phyloP scores from a whole-genome alignment of 2,797 vertebrate genomes.

The Lophius americanus region DNA sequence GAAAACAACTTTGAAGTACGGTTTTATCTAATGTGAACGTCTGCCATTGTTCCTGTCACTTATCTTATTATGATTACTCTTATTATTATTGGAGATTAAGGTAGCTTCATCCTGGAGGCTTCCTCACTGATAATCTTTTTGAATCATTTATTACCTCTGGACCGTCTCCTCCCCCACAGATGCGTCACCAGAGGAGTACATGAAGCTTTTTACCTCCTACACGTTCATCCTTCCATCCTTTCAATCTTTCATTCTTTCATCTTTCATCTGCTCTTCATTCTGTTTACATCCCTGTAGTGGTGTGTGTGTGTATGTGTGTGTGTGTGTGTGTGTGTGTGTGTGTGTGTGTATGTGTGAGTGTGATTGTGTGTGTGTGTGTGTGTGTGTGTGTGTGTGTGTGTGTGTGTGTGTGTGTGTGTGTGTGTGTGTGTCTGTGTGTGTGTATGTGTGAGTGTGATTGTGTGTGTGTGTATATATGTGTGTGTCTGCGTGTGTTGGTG shows the following conservation, averaged over 20 bases:
- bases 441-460: too few species aligned
- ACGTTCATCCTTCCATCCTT: background rate
- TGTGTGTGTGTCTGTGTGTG: too few species aligned
- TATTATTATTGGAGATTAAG: background rate
- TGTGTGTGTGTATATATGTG: too few species aligned
- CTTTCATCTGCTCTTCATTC: constrained; percentile 33
- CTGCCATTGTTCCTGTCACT: too few species aligned
- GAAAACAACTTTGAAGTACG: background rate
- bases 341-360: too few species aligned
- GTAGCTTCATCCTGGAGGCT: background rate
- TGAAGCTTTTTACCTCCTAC: background rate
- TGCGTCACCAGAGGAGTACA: background rate
- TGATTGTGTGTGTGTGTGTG: too few species aligned
- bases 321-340: too few species aligned
- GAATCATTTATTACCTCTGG: background rate
- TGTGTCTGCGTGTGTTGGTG: too few species aligned
- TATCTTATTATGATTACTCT: too few species aligned
- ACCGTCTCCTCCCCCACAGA: background rate
- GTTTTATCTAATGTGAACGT: background rate
- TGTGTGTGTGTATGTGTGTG: background rate
- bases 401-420: too few species aligned
- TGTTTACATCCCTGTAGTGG: constrained; percentile 27
- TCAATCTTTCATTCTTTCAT: background rate
- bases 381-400: too few species aligned
- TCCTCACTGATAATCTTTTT: background rate